These are phyloP conservation scores for Morone saxatilis DNA, from an alignment of 2,113 vertebrate genomes.

Conservation along the genomic window DNA sequence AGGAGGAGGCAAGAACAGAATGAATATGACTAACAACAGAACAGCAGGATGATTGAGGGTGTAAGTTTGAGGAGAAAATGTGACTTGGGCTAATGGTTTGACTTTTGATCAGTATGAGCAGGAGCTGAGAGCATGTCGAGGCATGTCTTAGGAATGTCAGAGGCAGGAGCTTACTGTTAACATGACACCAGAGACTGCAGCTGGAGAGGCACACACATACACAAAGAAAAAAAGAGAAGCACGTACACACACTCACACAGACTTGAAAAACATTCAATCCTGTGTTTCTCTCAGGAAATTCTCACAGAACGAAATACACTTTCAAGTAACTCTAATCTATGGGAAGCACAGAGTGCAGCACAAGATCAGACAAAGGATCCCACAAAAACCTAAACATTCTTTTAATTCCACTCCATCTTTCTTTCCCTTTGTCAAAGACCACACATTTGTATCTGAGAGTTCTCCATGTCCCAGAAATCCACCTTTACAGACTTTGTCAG, in stretches of 20 bases:
- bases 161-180: slow-evolving; percentile 60
- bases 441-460: slow-evolving; percentile 29
- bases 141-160: slow-evolving; percentile 72
- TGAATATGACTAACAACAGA: not conserved
- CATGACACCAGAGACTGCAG: slow-evolving; percentile 67
- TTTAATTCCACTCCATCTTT: slow-evolving; percentile 12
- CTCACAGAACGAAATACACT: slow-evolving; percentile 7
- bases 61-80: slow-evolving; percentile 9
- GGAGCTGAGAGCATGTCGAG: slow-evolving; percentile 52
- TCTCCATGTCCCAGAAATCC: slow-evolving; percentile 35
- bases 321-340: not conserved
- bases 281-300: not conserved
- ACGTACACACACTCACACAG: slow-evolving; percentile 8
- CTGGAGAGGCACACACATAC: slow-evolving; percentile 50
- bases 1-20: not conserved
- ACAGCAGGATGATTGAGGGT: not conserved
- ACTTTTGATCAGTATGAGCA: slow-evolving; percentile 17
- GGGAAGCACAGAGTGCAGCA: not conserved
- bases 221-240: not conserved
- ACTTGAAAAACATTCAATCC: not conserved
- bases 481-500: slow-evolving; percentile 32
- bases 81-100: slow-evolving; percentile 9
- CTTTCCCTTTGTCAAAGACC: slow-evolving; percentile 23
- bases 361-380: slow-evolving; percentile 5
- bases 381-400: slow-evolving; percentile 19